Evolutionary conservation across 2,797 vertebrate genomes (phyloP), one percentile per base, ranked within the genome.

Genomic region (Amazona finschi): DNA sequence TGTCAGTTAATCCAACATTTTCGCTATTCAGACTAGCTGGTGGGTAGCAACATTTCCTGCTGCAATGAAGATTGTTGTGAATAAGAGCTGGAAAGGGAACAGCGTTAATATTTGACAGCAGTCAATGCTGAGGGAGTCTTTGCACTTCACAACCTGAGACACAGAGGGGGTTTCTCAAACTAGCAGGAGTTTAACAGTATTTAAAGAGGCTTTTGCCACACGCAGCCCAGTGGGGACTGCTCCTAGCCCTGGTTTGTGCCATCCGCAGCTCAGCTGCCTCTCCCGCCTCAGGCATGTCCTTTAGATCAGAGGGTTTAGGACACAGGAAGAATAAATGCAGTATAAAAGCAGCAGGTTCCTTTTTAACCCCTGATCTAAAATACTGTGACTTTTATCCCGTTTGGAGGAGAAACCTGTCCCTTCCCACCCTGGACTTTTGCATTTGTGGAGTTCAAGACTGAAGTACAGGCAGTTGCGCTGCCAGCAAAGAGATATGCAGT

Each of bases 41-140:
- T 96, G 95, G 89, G 92, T 79, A 95, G 91, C 61, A 77, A 74
- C 39, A 28, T 92, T 96, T 93, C 95, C 93, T 76, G 82, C 90
- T 95, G 93, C 85, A 90, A 52, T 16, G 85, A 89, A 78, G 86
- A 89, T 49, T 92, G 89, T 80, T 95, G 93, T 90, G 95, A 96
- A 74, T 84, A 86, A 93, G 93, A 91, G 83, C 90, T 95, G 93
- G 85, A 88, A 93, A 52, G 76, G 87, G 92, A 95, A 60, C 52
- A 79, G 64, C 92, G 90, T 94, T 85, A 94, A 94, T 95, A 91
- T 92, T 95, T 94, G 94, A 94, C 87, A 95, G 93, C 91, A 83
- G 76, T 60, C 52, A n/a, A 87, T 77, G 89, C 91, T 81, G 87
- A 95, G 85, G 87, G 78, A 96, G 66, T 6, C 74, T 88, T 79